These are phyloP conservation scores for Aeoliscus strigatus DNA, from an alignment of 2,797 vertebrate species.

Conservation along the genomic window DNA sequence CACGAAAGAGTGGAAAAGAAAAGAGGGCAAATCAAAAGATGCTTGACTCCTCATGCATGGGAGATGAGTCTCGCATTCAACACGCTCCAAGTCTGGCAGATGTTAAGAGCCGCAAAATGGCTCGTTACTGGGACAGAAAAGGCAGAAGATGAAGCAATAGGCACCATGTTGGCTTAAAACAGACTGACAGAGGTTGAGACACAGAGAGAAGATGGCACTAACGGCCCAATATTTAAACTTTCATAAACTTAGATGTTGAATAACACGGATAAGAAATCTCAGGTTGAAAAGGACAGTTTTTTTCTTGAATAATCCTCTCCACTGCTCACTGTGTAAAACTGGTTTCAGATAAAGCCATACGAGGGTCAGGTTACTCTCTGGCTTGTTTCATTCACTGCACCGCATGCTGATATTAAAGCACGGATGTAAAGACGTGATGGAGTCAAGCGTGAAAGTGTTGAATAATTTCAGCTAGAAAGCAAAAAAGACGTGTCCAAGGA, in stretches of 20 bases:
- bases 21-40: constrained; percentile 61
- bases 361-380: constrained; percentile 35
- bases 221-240: constrained; percentile 49
- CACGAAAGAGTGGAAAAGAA: constrained; percentile 43
- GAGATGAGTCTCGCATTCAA: constrained; percentile 61
- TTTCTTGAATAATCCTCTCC: constrained; percentile 33
- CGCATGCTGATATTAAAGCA: constrained; percentile 62
- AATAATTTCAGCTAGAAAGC: constrained; percentile 40
- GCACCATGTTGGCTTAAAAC: constrained; percentile 53
- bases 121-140: constrained; percentile 66
- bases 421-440: too few relatives aligned
- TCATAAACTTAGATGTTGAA: constrained; percentile 53
- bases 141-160: constrained; percentile 50
- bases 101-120: constrained; percentile 66
- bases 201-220: constrained; percentile 31
- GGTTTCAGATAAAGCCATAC: constrained; percentile 34
- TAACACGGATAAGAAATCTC: constrained; percentile 31
- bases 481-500: too few relatives aligned
- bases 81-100: constrained; percentile 67
- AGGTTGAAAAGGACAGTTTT: constrained; percentile 21
- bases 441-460: constrained; percentile 54
- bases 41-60: constrained; percentile 63
- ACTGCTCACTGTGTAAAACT: constrained; percentile 43
- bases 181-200: constrained; percentile 54
- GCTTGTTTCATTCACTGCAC: constrained; percentile 55